phyloP scores from a whole-genome alignment of 2,797 vertebrate species.

The Sebastolobus altivelis region DNA sequence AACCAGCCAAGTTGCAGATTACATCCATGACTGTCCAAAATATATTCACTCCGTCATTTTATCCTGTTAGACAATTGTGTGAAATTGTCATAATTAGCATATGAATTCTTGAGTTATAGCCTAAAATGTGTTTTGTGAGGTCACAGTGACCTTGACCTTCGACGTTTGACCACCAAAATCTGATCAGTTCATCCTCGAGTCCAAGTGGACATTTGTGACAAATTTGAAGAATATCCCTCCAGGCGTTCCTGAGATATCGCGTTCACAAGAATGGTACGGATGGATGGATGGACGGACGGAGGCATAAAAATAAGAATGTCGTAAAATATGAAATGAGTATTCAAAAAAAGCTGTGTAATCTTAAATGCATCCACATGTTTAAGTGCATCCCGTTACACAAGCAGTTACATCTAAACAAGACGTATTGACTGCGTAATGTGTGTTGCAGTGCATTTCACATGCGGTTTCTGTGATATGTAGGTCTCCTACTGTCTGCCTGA shows the following conservation, averaged over 20 bases:
- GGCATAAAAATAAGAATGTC: neutral
- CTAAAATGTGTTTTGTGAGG: too few species aligned
- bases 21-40: neutral
- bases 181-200: too few species aligned
- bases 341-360: neutral
- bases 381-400: neutral
- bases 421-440: conserved; percentile 19
- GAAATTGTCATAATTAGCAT: too few species aligned
- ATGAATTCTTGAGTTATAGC: too few species aligned
- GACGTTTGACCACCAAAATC: too few species aligned
- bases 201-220: too few species aligned
- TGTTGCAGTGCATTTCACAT: conserved; percentile 54
- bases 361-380: neutral
- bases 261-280: too few species aligned
- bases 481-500: conserved; percentile 20
- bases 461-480: conserved; percentile 58
- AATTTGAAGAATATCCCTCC: too few species aligned
- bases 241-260: too few species aligned
- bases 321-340: neutral
- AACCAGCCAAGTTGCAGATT: neutral
- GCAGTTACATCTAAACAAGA: conserved; percentile 24
- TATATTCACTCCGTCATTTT: neutral
- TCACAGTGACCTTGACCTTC: too few species aligned
- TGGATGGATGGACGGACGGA: too few species aligned
- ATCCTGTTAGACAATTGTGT: neutral